Evolutionary conservation across 2,797 vertebrate species (phyloP), one percentile per base, ranked within the genome.

Genomic region (Diplodus sargus): DNA sequence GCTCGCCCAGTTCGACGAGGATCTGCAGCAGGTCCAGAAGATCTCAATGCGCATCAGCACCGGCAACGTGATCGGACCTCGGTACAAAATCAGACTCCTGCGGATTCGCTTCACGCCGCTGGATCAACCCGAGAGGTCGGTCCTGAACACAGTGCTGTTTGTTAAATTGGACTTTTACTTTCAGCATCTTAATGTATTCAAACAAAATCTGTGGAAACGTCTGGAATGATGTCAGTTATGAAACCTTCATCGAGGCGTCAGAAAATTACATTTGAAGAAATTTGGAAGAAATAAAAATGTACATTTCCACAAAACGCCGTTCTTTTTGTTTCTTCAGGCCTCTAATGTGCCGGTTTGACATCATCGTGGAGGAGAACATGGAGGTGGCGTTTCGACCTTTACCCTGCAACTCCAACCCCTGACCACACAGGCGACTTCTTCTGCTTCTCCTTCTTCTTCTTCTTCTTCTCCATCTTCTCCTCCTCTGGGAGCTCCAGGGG

Each of bases 291-390:
- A 0, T 30, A 5, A 30, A 30, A 30, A 30, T 30, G 28, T 30
- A 30, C 4, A 30, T 30, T 30, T 30, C 28, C 28, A 4, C 28
- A 30, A 30, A 30, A 30, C 28, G 28, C 28, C 28, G 4, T 34
- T 34, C 34, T 39, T 8, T 39, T 9, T 39, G 30, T 34, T 34
- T 22, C 2, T 0, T 9, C 89, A 96, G 95, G 76, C 83, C 93
- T 8, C 25, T 91, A 13, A 91, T 96, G 93, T 96, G 95, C 64
- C 90, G 93, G 0, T 95, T 92, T 53, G 95, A 96, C 90, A 89
- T 95, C 78, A 94, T 96, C 75, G 79, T 95, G 93, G 95, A 96
- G 85, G 95, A 96, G 85, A 96, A 96, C 84, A 83, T 85, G 51
- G 95, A 96, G 76, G 92, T 95, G 81, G 87, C 93, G 0, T 95